Evolutionary conservation across 2,888 invertebrate species (phyloP).

Genomic region (Lacanobia oleracea): DNA sequence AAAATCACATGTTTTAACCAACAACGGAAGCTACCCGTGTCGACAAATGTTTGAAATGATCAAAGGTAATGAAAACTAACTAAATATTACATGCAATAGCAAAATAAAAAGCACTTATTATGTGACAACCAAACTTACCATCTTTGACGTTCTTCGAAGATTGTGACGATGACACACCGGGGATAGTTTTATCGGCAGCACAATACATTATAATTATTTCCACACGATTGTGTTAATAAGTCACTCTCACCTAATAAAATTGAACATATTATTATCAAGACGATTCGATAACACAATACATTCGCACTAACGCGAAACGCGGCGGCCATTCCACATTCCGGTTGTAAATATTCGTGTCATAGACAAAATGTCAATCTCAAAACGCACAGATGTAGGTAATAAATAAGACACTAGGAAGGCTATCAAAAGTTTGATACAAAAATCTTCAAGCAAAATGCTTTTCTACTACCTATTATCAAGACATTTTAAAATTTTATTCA

Average conservation of each 20-base stretch:
- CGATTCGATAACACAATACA: conserved; percentile 81
- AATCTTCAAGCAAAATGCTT: too few relatives aligned
- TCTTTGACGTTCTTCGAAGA: conserved; percentile 94
- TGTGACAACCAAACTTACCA: conserved; percentile 91
- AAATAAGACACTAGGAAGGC: too few relatives aligned
- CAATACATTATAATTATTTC: conserved; percentile 92
- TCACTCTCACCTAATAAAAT: conserved; percentile 91
- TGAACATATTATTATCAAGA: conserved; percentile 85
- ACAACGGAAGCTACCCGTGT: neutral
- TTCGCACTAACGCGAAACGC: conserved; percentile 84
- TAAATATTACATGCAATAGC: conserved; percentile 33
- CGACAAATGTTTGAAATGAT: neutral
- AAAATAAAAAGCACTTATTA: conserved; percentile 56
- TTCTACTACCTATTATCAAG: too few relatives aligned
- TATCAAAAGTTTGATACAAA: neutral
- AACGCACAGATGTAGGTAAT: conserved; percentile 8
- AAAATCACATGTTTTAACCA: neutral
- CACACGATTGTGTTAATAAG: conserved; percentile 78
- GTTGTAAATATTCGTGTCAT: conserved; percentile 87
- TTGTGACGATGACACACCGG: conserved; percentile 93
- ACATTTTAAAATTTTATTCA: too few relatives aligned
- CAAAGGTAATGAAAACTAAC: conserved; percentile 4
- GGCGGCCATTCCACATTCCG: conserved; percentile 90
- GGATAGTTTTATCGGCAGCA: conserved; percentile 94
- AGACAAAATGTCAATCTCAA: conserved; percentile 73